Evolutionary conservation across 2,888 invertebrate genomes (phyloP).

Genomic region (Andrena bucephala): DNA sequence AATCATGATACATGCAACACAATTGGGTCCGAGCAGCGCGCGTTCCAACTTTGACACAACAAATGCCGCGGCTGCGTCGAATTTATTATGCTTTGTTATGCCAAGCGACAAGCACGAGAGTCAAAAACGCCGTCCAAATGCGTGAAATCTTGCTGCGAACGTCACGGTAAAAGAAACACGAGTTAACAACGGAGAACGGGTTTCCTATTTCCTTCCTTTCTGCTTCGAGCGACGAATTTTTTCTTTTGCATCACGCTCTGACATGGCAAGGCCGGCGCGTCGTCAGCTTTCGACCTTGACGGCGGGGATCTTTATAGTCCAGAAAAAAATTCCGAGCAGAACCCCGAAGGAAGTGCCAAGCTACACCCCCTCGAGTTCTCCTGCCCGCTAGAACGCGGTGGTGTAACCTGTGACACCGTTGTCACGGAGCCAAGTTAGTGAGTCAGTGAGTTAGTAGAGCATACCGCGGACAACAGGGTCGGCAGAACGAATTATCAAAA

Average conservation of each 20-base stretch:
- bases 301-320: conserved; percentile 27
- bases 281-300: conserved; percentile 9
- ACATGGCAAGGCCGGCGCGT: neutral
- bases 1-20: neutral
- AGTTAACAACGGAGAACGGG: neutral
- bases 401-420: conserved; percentile 48
- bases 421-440: conserved; percentile 70
- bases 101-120: conserved; percentile 29
- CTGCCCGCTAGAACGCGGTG: conserved; percentile 20
- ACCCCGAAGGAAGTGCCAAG: conserved; percentile 36
- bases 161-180: neutral
- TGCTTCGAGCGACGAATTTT: neutral
- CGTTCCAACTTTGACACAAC: conserved; percentile 16
- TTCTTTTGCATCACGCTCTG: no score
- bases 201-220: neutral
- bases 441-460: conserved; percentile 66
- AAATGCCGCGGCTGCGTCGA: conserved; percentile 12
- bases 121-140: conserved; percentile 21
- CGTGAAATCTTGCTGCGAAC: neutral
- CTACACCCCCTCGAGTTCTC: conserved; percentile 9
- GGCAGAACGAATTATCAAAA: conserved; percentile 43
- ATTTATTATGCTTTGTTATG: conserved; percentile 32
- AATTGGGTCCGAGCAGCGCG: neutral
- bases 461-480: conserved; percentile 42
- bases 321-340: conserved; percentile 33